These are phyloP conservation scores for Liodrosophila aerea DNA, from an alignment of 2,888 invertebrate species.

Conservation along the genomic window DNA sequence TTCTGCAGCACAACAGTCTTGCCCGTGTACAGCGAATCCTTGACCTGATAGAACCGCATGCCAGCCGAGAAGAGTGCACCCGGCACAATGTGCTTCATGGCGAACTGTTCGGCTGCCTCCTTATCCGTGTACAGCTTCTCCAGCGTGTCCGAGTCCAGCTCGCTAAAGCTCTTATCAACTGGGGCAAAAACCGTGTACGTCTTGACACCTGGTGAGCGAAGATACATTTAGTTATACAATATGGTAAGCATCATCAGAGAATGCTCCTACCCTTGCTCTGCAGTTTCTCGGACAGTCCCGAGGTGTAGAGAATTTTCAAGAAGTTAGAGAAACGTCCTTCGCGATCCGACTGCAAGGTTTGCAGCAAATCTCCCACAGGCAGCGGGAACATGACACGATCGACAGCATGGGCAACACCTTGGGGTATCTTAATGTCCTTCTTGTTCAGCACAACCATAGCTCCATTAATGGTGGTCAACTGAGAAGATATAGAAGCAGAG, in stretches of 20 bases:
- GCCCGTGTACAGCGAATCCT: slow-evolving; percentile 89
- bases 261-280: slow-evolving; percentile 80
- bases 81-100: slow-evolving; percentile 89
- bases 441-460: slow-evolving; percentile 91
- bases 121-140: slow-evolving; percentile 86
- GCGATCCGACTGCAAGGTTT: slow-evolving; percentile 92
- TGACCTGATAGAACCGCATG: slow-evolving; percentile 93
- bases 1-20: slow-evolving; percentile 91
- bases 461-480: slow-evolving; percentile 93
- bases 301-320: slow-evolving; percentile 88
- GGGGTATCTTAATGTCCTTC: slow-evolving; percentile 91
- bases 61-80: slow-evolving; percentile 93
- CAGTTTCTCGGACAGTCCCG: slow-evolving; percentile 89
- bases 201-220: slow-evolving; percentile 86
- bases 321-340: slow-evolving; percentile 91
- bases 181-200: slow-evolving; percentile 94
- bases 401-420: slow-evolving; percentile 92
- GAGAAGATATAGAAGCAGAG: background rate
- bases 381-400: slow-evolving; percentile 95
- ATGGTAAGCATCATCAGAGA: too few relatives aligned
- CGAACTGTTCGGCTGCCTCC: slow-evolving; percentile 87
- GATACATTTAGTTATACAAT: background rate
- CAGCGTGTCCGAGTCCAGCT: slow-evolving; percentile 85
- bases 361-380: slow-evolving; percentile 92
- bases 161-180: slow-evolving; percentile 90